Evolutionary conservation across 1,140 invertebrate species (phyloP), one percentile per base, ranked within the genome.

Genomic region (Ostrea edulis): DNA sequence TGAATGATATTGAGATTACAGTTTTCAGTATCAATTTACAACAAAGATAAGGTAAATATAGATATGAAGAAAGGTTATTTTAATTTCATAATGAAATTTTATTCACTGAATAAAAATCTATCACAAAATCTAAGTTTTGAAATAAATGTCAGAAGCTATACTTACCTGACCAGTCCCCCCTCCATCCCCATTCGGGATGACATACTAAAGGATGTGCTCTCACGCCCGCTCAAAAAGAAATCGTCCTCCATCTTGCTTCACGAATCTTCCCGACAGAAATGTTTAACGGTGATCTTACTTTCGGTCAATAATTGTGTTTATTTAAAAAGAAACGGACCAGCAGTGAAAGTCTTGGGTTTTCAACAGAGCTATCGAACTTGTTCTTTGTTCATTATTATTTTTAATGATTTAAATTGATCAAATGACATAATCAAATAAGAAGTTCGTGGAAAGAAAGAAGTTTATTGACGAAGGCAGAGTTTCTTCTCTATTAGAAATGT

Each of bases 201-300:
- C 68, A 77, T 77, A 11, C 25, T 29, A 29, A 77, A 12, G 68
- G 68, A 35, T 12, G 68, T 77, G 11, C 29, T 9, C 68, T 17
- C 68, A 14, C 68, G 68, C 17, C 68, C 68, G 29, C 22, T 77
- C 68, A 77, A 77, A 29, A 77, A 77, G 25, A 35, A 77, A 25
- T 77, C 68, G 68, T 77, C 68, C 0, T 77, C 68, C 68, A 77
- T 77, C 29, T 77, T 77, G 17, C 22, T 29, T 11, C 3, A 22
- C 22, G 68, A 77, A 77, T 77, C 58, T 62, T 62, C 58, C n/a
- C 17, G 58, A 17, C 17, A 62, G 14, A 29, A 77, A 77, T 14
- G 22, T 77, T 62, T 9, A 62, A 62, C 58, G 58, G 17, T 20
- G 58, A n/a, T 62, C 58, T 62, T 62, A 62, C 58, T 62, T 62